Conservation (phyloP, 2,888 invertebrate genomes). For the Drosophila dives region DNA sequence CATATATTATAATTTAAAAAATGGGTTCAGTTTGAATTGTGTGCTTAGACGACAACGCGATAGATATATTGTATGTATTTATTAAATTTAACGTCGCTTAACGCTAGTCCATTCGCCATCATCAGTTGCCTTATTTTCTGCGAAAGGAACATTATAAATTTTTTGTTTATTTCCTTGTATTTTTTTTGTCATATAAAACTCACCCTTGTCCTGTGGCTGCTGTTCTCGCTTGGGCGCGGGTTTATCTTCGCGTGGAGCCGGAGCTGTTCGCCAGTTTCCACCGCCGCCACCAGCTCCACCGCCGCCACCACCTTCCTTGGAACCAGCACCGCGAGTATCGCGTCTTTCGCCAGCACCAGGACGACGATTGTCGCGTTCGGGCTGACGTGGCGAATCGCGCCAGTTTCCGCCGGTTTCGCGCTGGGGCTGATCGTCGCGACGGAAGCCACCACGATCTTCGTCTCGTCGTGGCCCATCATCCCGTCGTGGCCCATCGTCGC, state of each 20-base stretch:
- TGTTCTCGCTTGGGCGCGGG: constrained; percentile 72
- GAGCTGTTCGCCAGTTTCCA: constrained; percentile 82
- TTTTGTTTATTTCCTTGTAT: neutral
- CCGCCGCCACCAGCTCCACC: constrained; percentile 52
- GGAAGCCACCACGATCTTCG: constrained; percentile 69
- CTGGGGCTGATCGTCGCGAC: constrained; percentile 73
- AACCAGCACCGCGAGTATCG: constrained; percentile 77
- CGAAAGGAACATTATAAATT: constrained; percentile 69
- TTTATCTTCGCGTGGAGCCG: constrained; percentile 81
- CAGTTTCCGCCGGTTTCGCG: constrained; percentile 79
- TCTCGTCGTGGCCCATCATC: constrained; percentile 33
- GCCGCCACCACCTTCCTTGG: constrained; percentile 50
- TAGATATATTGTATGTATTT: constrained; percentile 29
- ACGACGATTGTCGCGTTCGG: constrained; percentile 77
- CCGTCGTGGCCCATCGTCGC: constrained; percentile 34
- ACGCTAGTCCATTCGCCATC: constrained; percentile 88
- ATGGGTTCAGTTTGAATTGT: constrained; percentile 43
- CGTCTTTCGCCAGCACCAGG: constrained; percentile 64
- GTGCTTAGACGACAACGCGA: constrained; percentile 53
- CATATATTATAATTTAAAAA: constrained; percentile 44
- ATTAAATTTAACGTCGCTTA: constrained; percentile 85
- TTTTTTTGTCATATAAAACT: neutral
- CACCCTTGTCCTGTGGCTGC: constrained; percentile 79
- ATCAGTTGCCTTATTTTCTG: constrained; percentile 86
- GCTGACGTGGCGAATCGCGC: constrained; percentile 80